A percentile compares a stretch with the other conserved stretches of the same genome.
Evolutionary conservation across 2,888 invertebrate genomes (phyloP).

Genomic region (Watsonalla binaria): DNA sequence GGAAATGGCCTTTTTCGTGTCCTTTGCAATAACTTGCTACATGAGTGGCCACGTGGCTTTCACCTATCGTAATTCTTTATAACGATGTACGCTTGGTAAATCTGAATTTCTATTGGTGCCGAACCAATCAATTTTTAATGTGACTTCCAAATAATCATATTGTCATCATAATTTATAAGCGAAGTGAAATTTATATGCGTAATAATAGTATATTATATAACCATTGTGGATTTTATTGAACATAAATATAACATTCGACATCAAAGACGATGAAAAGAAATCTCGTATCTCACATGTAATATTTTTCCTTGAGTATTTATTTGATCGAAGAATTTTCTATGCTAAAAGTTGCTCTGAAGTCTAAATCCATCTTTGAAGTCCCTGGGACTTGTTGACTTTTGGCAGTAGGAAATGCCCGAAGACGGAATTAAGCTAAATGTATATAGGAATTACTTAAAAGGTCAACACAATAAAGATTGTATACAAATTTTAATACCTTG

Average conservation of each 20-base stretch:
- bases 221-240: not conserved
- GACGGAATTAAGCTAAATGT: constrained; percentile 4
- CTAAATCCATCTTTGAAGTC: constrained; percentile 10
- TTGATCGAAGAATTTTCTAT: constrained; percentile 13
- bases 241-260: not conserved
- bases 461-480: not conserved
- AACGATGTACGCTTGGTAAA: not conserved
- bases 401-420: constrained; percentile 7
- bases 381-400: constrained; percentile 13
- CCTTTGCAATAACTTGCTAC: constrained; percentile 37
- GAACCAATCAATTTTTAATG: no score
- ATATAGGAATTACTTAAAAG: not conserved
- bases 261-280: not conserved
- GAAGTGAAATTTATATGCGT: not conserved
- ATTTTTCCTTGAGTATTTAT: constrained; percentile 4
- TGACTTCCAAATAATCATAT: no score
- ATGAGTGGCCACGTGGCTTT: constrained; percentile 43
- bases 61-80: constrained; percentile 27
- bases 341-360: constrained; percentile 8
- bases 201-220: not conserved
- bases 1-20: constrained; percentile 37
- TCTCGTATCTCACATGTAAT: not conserved
- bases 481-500: not conserved
- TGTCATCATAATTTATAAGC: no score
- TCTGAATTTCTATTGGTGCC: no score